Conservation (phyloP, 37 sponge, comb jelly and placozoan genomes). For the Chondrosia reniformis region DNA sequence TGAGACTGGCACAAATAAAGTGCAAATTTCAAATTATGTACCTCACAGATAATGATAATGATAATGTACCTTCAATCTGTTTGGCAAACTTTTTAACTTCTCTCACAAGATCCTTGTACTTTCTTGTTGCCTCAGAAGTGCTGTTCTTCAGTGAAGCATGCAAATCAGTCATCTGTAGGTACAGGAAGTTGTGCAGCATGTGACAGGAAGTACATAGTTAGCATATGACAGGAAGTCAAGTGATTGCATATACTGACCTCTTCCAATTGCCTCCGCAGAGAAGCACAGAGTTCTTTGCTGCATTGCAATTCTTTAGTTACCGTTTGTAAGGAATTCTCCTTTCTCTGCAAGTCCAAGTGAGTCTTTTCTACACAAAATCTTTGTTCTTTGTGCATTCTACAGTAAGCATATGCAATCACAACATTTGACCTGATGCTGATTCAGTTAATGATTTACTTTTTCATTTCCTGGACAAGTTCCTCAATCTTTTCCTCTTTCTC, state of each 20-base stretch:
- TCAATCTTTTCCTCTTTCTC: slow-evolving; percentile 7
- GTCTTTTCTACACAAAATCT: neutral
- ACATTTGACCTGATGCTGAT: neutral
- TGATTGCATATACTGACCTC: neutral
- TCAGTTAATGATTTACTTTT: neutral
- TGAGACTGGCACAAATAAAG: no score
- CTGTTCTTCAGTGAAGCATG: no score
- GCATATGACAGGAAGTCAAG: neutral
- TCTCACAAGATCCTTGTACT: no score
- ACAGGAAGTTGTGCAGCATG: neutral
- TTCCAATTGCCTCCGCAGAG: slow-evolving; percentile 4
- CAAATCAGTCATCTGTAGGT: no score
- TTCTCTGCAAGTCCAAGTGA: neutral
- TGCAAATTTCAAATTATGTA: no score
- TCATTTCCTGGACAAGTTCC: neutral
- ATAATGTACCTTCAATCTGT: no score
- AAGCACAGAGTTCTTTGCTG: slow-evolving; percentile 1
- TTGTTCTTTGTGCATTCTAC: neutral
- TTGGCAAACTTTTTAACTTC: no score
- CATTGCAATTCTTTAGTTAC: neutral
- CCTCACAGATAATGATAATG: no score
- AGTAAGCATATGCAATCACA: neutral
- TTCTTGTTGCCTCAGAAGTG: no score
- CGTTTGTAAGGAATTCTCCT: neutral
- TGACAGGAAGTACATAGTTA: neutral